Evolutionary conservation across 1,140 invertebrate species (phyloP).

Genomic region (Drusus annulatus): DNA sequence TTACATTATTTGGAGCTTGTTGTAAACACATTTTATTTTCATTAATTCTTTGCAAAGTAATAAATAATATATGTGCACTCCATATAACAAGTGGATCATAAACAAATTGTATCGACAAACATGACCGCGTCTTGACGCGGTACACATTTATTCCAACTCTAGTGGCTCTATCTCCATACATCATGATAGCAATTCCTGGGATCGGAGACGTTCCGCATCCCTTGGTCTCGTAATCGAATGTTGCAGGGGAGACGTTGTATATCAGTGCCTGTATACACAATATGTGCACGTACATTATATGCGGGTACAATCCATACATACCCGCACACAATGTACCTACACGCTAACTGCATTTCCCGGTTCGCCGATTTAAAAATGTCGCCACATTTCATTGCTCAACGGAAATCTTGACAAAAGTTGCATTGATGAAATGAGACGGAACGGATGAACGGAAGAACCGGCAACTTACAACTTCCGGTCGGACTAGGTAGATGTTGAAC

Average conservation of each 20-base stretch:
- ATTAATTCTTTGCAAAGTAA: too few relatives aligned
- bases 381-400: slow-evolving; percentile 13
- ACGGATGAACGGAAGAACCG: too few relatives aligned
- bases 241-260: background rate
- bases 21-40: too few relatives aligned
- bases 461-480: too few relatives aligned
- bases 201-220: slow-evolving; percentile 8
- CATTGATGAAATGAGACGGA: too few relatives aligned
- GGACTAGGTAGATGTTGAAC: too few relatives aligned
- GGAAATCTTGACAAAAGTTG: background rate
- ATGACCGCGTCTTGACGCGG: background rate
- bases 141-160: background rate
- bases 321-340: too few relatives aligned
- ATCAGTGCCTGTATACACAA: background rate
- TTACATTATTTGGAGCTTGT: too few relatives aligned
- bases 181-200: slow-evolving; percentile 35
- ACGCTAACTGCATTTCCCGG: slow-evolving; percentile 31
- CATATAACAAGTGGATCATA: too few relatives aligned
- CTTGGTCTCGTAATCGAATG: slow-evolving; percentile 39
- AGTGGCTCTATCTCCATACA: slow-evolving; percentile 10
- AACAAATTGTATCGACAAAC: too few relatives aligned
- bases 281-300: background rate
- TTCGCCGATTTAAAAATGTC: slow-evolving; percentile 31
- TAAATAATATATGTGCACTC: too few relatives aligned
- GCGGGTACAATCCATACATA: too few relatives aligned